Percentiles rank a stretch among this genome's conserved stretches.
phyloP scores from a whole-genome alignment of 1,140 invertebrate species.

The Bathynomus jamesi region DNA sequence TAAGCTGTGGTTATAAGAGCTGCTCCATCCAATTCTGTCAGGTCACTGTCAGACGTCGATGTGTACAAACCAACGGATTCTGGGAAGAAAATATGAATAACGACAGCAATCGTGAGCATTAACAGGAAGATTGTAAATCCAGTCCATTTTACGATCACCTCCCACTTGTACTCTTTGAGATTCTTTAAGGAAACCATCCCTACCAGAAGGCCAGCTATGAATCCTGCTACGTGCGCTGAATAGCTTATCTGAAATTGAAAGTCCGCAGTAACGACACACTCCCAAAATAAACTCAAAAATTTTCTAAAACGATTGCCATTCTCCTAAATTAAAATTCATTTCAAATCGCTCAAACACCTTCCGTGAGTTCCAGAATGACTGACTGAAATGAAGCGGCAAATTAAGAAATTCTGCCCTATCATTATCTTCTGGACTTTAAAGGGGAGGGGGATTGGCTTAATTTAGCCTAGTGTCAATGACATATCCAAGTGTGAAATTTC shows the following conservation, averaged over 20 bases:
- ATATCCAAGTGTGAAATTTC: too few species aligned
- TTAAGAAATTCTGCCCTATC: too few species aligned
- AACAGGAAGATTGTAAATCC: conserved; percentile 65
- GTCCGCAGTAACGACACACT: too few species aligned
- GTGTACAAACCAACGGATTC: conserved; percentile 27
- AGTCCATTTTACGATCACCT: conserved; percentile 72
- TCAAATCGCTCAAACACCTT: too few species aligned
- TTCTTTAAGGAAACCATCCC: conserved; percentile 72
- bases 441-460: too few species aligned
- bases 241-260: conserved; percentile 50
- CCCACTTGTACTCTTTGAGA: conserved; percentile 74
- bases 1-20: not conserved
- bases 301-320: too few species aligned
- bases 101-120: conserved; percentile 51
- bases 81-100: conserved; percentile 34
- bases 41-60: not conserved
- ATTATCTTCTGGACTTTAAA: too few species aligned
- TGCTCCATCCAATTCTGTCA: not conserved
- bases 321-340: too few species aligned
- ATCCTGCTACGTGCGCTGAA: conserved; percentile 72
- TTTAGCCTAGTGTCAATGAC: too few species aligned
- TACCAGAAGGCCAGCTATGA: conserved; percentile 64
- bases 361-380: too few species aligned
- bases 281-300: too few species aligned
- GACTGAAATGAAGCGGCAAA: too few species aligned